These are phyloP conservation scores for Tetheella fluctuosa DNA, from an alignment of 2,888 invertebrate genomes.

Conservation along the genomic window DNA sequence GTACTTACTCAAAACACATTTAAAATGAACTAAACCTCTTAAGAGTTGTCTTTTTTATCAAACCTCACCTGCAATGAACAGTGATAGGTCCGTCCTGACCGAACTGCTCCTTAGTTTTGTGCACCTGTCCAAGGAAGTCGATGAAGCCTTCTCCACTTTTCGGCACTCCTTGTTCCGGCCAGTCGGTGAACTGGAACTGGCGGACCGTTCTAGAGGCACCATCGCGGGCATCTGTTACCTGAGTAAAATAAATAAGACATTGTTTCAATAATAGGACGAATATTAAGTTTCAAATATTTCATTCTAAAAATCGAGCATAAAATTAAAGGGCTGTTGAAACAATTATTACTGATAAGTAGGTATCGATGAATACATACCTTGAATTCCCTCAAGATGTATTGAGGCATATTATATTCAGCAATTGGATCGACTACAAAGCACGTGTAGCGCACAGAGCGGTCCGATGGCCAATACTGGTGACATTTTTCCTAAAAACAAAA, in stretches of 20 bases:
- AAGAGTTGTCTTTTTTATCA: neutral
- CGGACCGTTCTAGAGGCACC: constrained; percentile 97
- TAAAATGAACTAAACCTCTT: too few relatives aligned
- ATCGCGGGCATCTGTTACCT: constrained; percentile 98
- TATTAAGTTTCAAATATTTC: neutral
- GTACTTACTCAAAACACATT: too few relatives aligned
- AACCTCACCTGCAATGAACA: constrained; percentile 94
- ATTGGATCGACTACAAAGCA: constrained; percentile 99
- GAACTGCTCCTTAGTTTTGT: constrained; percentile 99
- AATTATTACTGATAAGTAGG: neutral
- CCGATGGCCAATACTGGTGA: constrained; percentile 99
- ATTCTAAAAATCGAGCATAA: neutral
- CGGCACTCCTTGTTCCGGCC: constrained; percentile 98
- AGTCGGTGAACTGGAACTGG: constrained; percentile 98
- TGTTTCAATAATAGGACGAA: too few relatives aligned
- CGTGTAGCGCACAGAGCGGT: constrained; percentile 97
- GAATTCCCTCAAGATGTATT: constrained; percentile 99
- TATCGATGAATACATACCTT: constrained; percentile 82
- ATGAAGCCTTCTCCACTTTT: constrained; percentile 99
- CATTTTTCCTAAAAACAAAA: constrained; percentile 94
- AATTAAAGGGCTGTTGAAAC: neutral
- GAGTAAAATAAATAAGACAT: constrained; percentile 3
- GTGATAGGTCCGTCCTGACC: constrained; percentile 99
- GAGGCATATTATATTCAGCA: constrained; percentile 99
- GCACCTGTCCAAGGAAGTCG: constrained; percentile 99